These are phyloP conservation scores for Tromatobia lineatoria DNA, from an alignment of 2,888 invertebrate species.

Conservation along the genomic window DNA sequence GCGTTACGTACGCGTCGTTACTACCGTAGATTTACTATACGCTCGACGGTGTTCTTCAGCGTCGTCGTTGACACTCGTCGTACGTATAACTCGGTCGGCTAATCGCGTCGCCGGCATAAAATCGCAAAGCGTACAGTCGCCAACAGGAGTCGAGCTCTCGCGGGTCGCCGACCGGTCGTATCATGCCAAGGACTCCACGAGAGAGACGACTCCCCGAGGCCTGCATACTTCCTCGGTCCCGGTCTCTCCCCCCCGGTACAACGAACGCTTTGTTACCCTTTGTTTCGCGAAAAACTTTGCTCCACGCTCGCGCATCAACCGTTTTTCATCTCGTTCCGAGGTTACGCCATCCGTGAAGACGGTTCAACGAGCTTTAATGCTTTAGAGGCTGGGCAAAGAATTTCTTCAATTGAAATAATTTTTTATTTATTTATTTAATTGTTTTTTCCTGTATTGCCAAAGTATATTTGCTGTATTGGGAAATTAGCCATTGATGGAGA, in stretches of 20 bases:
- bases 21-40: slow-evolving; percentile 8
- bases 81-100: slow-evolving; percentile 37
- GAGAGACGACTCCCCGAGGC: slow-evolving; percentile 41
- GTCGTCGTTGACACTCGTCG: slow-evolving; percentile 37
- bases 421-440: no score
- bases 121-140: slow-evolving; percentile 17
- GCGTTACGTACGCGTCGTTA: slow-evolving; percentile 1
- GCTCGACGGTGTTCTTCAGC: neutral
- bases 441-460: no score
- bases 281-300: slow-evolving; percentile 41
- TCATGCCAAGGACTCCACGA: slow-evolving; percentile 79
- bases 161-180: slow-evolving; percentile 81
- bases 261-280: slow-evolving; percentile 67
- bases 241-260: slow-evolving; percentile 62
- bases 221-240: slow-evolving; percentile 42
- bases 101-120: slow-evolving; percentile 29
- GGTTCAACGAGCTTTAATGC: slow-evolving; percentile 13
- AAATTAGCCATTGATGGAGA: no score
- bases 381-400: neutral
- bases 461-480: no score
- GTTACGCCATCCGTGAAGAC: neutral
- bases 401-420: neutral
- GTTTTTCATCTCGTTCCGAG: slow-evolving; percentile 27
- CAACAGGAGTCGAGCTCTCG: slow-evolving; percentile 27
- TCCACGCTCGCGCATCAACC: slow-evolving; percentile 37